These are phyloP conservation scores for Endomychus coccineus DNA, from an alignment of 2,888 invertebrate genomes.

Conservation along the genomic window DNA sequence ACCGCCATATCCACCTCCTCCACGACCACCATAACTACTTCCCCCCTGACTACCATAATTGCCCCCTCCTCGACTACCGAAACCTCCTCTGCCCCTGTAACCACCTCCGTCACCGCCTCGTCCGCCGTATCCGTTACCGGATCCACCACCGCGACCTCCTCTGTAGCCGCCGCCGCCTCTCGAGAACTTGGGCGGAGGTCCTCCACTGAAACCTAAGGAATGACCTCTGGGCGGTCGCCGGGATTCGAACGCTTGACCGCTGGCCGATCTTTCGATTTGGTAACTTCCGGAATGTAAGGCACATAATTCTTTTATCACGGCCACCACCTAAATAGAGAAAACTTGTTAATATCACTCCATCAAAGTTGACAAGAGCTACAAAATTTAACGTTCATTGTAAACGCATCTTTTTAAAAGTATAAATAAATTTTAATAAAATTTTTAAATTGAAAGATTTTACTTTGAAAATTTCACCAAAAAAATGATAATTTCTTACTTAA, in stretches of 20 bases:
- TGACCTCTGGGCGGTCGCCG: slow-evolving; percentile 48
- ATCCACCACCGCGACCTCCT: slow-evolving; percentile 25
- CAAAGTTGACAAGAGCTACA: slow-evolving; percentile 10
- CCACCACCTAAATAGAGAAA: slow-evolving; percentile 58
- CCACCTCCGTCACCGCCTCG: slow-evolving; percentile 20
- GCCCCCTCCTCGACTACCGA: slow-evolving; percentile 18
- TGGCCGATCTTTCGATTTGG: slow-evolving; percentile 52
- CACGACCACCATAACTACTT: slow-evolving; percentile 1
- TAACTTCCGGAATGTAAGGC: slow-evolving; percentile 68
- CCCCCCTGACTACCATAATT: slow-evolving; percentile 1
- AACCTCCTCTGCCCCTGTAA: slow-evolving; percentile 22
- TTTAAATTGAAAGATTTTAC: too few species aligned
- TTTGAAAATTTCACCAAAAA: too few species aligned
- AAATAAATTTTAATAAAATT: too few species aligned
- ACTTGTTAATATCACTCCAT: too few species aligned
- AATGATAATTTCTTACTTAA: too few species aligned
- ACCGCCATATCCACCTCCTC: slow-evolving; percentile 20
- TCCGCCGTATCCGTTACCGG: slow-evolving; percentile 29
- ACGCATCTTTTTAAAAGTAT: too few species aligned
- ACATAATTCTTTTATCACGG: slow-evolving; percentile 67
- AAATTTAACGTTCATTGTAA: not conserved
- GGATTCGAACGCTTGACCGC: slow-evolving; percentile 46
- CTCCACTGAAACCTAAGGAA: slow-evolving; percentile 34
- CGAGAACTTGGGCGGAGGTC: slow-evolving; percentile 43
- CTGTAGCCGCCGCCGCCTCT: slow-evolving; percentile 30